phyloP scores from a whole-genome alignment of 1,140 invertebrate genomes.

The Bursaphelenchus mucronatus region DNA sequence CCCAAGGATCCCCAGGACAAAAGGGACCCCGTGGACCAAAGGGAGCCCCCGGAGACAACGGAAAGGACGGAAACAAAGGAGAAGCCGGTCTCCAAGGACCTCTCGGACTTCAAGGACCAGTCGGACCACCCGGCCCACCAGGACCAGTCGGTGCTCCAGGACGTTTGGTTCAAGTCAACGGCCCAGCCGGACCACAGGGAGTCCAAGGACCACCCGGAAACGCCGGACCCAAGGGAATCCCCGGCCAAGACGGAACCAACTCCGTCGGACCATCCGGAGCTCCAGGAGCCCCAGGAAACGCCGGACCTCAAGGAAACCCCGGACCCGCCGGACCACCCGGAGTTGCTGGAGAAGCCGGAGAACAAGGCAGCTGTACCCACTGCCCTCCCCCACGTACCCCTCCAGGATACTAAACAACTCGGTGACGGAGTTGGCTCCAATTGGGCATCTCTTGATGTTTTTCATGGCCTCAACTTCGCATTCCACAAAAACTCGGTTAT shows the following conservation, averaged over 20 bases:
- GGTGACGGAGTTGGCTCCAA: no score
- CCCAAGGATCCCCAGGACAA: slow-evolving; percentile 49
- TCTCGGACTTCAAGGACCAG: slow-evolving; percentile 47
- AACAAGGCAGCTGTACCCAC: slow-evolving; percentile 41
- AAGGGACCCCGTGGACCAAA: slow-evolving; percentile 60
- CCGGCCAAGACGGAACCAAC: slow-evolving; percentile 47
- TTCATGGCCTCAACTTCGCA: no score
- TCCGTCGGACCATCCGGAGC: slow-evolving; percentile 31
- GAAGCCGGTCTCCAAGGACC: slow-evolving; percentile 44
- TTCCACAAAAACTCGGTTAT: no score
- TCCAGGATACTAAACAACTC: slow-evolving; percentile 36
- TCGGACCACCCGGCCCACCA: slow-evolving; percentile 46
- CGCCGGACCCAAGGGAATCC: slow-evolving; percentile 42
- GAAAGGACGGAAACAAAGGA: slow-evolving; percentile 54
- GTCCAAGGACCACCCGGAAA: slow-evolving; percentile 51
- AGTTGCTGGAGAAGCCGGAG: slow-evolving; percentile 36
- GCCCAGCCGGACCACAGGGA: slow-evolving; percentile 50
- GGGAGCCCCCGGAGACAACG: slow-evolving; percentile 41
- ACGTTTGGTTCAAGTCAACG: slow-evolving; percentile 53
- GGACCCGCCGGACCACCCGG: slow-evolving; percentile 49
- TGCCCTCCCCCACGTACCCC: slow-evolving; percentile 44
- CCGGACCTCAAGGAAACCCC: slow-evolving; percentile 50
- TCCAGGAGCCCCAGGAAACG: slow-evolving; percentile 32
- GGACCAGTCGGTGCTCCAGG: slow-evolving; percentile 43
- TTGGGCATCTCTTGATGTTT: no score